Percentiles rank a stretch among this genome's conserved stretches.
These are phyloP conservation scores for Oligia strigilis DNA, from an alignment of 2,888 invertebrate species.

Conservation along the genomic window DNA sequence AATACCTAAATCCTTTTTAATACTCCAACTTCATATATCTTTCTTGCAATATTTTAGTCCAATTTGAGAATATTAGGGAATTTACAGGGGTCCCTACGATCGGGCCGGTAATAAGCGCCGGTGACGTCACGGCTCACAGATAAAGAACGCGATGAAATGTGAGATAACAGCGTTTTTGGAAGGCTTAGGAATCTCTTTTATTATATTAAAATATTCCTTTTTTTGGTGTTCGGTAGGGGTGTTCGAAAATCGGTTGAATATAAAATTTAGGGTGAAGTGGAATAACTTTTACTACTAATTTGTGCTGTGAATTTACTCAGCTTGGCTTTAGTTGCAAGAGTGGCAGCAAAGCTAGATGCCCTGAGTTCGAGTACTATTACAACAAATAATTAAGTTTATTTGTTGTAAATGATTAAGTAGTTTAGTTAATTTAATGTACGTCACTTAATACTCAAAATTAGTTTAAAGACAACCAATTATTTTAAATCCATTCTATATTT, in stretches of 20 bases:
- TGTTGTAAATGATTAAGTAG: not conserved
- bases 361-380: not conserved
- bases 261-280: not conserved
- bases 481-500: not conserved
- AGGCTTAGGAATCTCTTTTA: slow-evolving; percentile 61
- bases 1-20: slow-evolving; percentile 54
- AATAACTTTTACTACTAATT: not conserved
- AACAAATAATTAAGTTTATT: not conserved
- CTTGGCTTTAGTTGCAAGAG: no score
- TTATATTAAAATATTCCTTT: slow-evolving; percentile 53
- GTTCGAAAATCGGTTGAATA: slow-evolving; percentile 39
- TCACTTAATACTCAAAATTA: not conserved
- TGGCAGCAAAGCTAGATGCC: no score
- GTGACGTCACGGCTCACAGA: slow-evolving; percentile 61
- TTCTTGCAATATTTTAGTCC: slow-evolving; percentile 55
- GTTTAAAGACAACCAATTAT: not conserved
- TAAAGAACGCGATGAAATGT: slow-evolving; percentile 64
- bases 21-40: slow-evolving; percentile 57
- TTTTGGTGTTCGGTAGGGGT: slow-evolving; percentile 43
- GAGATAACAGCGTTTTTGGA: slow-evolving; percentile 61
- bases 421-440: not conserved
- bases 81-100: slow-evolving; percentile 63
- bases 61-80: slow-evolving; percentile 63
- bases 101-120: slow-evolving; percentile 60
- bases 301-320: not conserved